Percentiles rank a stretch among this genome's conserved stretches.
Conservation (phyloP, 2,888 invertebrate genomes). For the Thymelicus lineola region DNA sequence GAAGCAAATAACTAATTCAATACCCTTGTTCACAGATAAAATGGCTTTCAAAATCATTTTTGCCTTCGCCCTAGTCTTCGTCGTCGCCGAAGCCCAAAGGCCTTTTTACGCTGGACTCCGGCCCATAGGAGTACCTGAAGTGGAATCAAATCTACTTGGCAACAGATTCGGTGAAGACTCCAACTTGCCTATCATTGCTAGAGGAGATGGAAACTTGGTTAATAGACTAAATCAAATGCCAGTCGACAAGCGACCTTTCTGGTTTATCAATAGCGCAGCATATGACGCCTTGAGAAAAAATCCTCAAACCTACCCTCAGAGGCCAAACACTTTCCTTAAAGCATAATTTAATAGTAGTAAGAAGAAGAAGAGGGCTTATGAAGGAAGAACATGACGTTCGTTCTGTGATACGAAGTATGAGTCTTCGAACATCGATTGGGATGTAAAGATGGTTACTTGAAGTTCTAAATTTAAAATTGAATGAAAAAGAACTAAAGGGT, state of each 20-base stretch:
- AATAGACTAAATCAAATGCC: constrained; percentile 85
- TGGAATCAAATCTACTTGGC: constrained; percentile 63
- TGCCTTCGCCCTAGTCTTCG: constrained; percentile 54
- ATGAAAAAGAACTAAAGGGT: too few relatives aligned
- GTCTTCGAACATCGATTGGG: too few relatives aligned
- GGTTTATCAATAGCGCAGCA: constrained; percentile 87
- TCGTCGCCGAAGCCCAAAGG: constrained; percentile 80
- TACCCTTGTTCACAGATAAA: constrained; percentile 46
- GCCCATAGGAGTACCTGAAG: constrained; percentile 85
- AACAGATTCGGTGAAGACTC: constrained; percentile 83
- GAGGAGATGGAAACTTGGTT: constrained; percentile 83
- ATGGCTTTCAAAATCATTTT: constrained; percentile 59
- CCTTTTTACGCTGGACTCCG: constrained; percentile 86
- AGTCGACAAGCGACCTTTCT: constrained; percentile 87
- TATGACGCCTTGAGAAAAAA: constrained; percentile 83
- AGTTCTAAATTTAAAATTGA: too few relatives aligned
- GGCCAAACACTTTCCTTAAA: constrained; percentile 55
- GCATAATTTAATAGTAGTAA: background rate
- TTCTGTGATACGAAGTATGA: background rate
- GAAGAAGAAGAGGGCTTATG: background rate
- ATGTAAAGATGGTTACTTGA: too few relatives aligned
- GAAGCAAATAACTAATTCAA: background rate
- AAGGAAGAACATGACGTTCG: background rate
- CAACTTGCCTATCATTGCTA: constrained; percentile 84
- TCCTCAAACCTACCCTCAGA: constrained; percentile 64